These are phyloP conservation scores for Sylvietta virens DNA, from an alignment of 2,113 vertebrate genomes.

Conservation along the genomic window DNA sequence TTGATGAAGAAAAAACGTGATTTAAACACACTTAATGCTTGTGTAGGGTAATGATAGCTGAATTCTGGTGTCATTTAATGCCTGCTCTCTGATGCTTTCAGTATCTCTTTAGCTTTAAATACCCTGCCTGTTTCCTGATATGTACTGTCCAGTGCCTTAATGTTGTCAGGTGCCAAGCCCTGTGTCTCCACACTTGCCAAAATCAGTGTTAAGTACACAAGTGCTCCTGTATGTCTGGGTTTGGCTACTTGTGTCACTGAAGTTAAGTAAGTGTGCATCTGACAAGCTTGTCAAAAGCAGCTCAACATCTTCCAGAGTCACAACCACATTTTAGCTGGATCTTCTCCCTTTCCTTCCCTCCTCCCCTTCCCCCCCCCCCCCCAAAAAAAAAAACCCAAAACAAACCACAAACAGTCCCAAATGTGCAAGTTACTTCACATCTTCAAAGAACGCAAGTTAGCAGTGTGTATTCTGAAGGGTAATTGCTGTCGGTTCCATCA, in stretches of 20 bases:
- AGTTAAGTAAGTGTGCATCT: background rate
- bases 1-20: background rate
- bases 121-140: background rate
- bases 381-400: background rate
- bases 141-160: background rate
- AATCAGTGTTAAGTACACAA: background rate
- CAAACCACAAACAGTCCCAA: rapidly evolving
- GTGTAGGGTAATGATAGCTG: background rate
- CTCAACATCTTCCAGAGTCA: background rate
- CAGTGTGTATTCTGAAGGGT: background rate
- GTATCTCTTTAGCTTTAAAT: background rate
- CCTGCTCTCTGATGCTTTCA: background rate
- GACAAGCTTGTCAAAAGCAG: background rate
- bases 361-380: rapidly evolving
- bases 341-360: background rate
- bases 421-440: background rate
- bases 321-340: background rate
- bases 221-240: background rate
- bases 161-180: background rate
- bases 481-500: background rate
- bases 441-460: background rate
- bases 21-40: background rate
- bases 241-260: background rate
- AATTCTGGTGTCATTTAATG: background rate
- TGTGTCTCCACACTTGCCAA: background rate